Base-by-base conservation (phyloP, 2,797 vertebrate species). In the Etheostoma nigrum region DNA sequence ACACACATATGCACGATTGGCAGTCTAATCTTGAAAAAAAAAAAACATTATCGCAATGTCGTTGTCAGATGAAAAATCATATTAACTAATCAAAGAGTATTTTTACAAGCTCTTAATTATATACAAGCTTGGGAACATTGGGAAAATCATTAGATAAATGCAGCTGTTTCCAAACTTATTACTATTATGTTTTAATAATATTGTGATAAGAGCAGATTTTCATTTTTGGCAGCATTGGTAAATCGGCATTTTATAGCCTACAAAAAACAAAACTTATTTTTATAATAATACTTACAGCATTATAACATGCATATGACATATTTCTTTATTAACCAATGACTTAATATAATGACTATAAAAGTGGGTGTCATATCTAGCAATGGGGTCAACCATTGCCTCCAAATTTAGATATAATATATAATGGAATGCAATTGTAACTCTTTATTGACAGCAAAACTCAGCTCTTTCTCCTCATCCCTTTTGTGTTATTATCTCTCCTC, bases 361-460 rank as follows among this genome's bases (percentile, higher is more conserved):
- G 6, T 47, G 16, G 19, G 8, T n/a, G 3, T 53, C 16, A 58
- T 15, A 9, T 0, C 9, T 16, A 40, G 5, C 21, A 49, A 15
- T 6, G 19, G 21, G 33, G 27, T n/a, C 16, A 25, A 44, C n/a
- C 16, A 42, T 40, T 21, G n/a, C 19, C 59, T 55, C 59, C 33
- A 55, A 65, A 65, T 5, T 1, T 6, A 18, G 15, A 47, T 59
- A 30, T 30, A 30, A 30, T 30, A 30, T 62, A 25, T 27, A 45
- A 51, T 10, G 2, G 5, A 40, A 68, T 13, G 5, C 13, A 40
- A 25, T 45, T n/a, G 2, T 12, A 58, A 45, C 54, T 85, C 45
- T 82, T 83, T 79, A 77, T 81, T 79, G 77, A 86, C 72, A 70
- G 67, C 42, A 65, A 70, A 52, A 44, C 51, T 47, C 59, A 15